These are phyloP conservation scores for Schmidtea mediterranea DNA, from an alignment of 1,140 invertebrate species.

Conservation along the genomic window DNA sequence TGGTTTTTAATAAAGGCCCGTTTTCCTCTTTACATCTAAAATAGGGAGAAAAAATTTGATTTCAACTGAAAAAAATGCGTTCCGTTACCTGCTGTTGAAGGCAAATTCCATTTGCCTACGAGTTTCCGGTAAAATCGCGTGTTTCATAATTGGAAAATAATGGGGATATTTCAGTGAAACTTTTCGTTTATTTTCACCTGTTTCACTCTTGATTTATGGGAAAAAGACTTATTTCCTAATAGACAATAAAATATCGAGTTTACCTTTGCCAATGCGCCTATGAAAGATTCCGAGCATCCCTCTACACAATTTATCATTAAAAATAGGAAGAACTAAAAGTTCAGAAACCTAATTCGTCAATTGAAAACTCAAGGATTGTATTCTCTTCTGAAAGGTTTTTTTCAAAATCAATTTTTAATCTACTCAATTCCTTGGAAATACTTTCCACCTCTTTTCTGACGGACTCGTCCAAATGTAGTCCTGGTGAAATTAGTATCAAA, in stretches of 20 bases:
- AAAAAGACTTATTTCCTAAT: conserved; percentile 28
- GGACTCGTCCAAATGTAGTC: conserved; percentile 27
- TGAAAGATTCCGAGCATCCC: conserved; percentile 5
- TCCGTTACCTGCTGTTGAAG: conserved; percentile 25
- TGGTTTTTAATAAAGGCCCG: too few relatives aligned
- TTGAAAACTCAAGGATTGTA: conserved; percentile 27
- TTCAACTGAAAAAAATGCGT: not conserved
- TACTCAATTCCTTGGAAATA: conserved; percentile 29
- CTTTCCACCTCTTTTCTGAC: conserved; percentile 26
- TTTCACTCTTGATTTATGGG: conserved; percentile 26
- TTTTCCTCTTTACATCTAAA: not conserved
- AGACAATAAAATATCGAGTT: conserved; percentile 11
- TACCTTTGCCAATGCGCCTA: conserved; percentile 7
- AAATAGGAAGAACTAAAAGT: not conserved
- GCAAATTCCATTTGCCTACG: conserved; percentile 26
- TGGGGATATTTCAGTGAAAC: conserved; percentile 32
- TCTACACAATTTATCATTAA: conserved; percentile 1
- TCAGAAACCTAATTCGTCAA: conserved; percentile 24
- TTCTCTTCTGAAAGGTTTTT: conserved; percentile 32
- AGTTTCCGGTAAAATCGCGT: conserved; percentile 27
- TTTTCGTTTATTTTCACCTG: conserved; percentile 25
- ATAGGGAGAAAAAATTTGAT: not conserved
- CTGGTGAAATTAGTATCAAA: conserved; percentile 18
- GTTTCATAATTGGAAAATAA: conserved; percentile 32
- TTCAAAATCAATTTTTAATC: conserved; percentile 29